Evolutionary conservation across 2,113 vertebrate species (phyloP).

Genomic region (Leucosticte australis): DNA sequence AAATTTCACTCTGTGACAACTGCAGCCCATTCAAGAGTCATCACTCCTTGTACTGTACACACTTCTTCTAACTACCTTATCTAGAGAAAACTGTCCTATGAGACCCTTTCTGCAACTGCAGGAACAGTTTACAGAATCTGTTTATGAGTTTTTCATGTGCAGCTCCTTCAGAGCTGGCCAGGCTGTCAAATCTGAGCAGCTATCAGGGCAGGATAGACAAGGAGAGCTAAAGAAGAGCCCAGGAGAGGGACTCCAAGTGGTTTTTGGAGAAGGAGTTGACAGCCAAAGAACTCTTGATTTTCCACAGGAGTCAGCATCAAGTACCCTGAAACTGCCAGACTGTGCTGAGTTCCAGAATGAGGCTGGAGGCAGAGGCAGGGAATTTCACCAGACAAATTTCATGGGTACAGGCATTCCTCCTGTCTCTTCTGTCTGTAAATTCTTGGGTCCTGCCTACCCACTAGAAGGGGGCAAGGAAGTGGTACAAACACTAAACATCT

Average conservation of each 20-base stretch:
- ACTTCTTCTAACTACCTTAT: neutral
- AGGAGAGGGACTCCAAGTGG: neutral
- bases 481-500: fast-evolving
- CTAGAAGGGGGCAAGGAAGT: neutral
- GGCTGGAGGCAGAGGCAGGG: neutral
- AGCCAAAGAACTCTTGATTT: neutral
- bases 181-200: neutral
- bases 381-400: neutral
- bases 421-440: neutral
- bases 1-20: neutral
- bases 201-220: neutral
- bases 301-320: neutral
- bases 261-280: neutral
- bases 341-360: neutral
- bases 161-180: neutral
- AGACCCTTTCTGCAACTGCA: neutral
- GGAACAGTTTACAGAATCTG: neutral
- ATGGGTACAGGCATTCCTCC: neutral
- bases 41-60: fast-evolving
- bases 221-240: neutral
- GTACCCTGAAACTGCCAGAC: neutral
- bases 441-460: neutral
- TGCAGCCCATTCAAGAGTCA: neutral
- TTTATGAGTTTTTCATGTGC: neutral
- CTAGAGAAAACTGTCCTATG: neutral